Evolutionary conservation across 1,140 invertebrate species (phyloP).

Genomic region (Caenorhabditis elegans): WBcel235 BX284604.4:8371001-8371500

Average conservation of each 20-base stretch:
- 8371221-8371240: slow-evolving; percentile 48
- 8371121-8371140: slow-evolving; percentile 49
- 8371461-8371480: not conserved
- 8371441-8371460: slow-evolving; percentile 49
- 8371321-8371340: slow-evolving; percentile 60
- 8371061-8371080: slow-evolving; percentile 48
- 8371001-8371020: slow-evolving; percentile 46
- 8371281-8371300: too few relatives aligned
- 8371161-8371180: slow-evolving; percentile 64
- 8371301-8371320: slow-evolving; percentile 50
- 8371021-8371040: not conserved
- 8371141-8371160: slow-evolving; percentile 50
- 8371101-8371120: slow-evolving; percentile 45
- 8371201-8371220: slow-evolving; percentile 47
- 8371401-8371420: slow-evolving; percentile 46
- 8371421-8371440: slow-evolving; percentile 42
- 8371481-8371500: slow-evolving; percentile 68
- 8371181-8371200: slow-evolving; percentile 66
- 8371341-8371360: slow-evolving; percentile 53
- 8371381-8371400: not conserved
- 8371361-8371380: slow-evolving; percentile 38
- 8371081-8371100: slow-evolving; percentile 47
- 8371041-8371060: not conserved
- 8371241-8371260: slow-evolving; percentile 38
- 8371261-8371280: not conserved